Evolutionary conservation across 2,888 invertebrate species (phyloP), one percentile per base, ranked within the genome.

Genomic region (Drymonia ruficornis): DNA sequence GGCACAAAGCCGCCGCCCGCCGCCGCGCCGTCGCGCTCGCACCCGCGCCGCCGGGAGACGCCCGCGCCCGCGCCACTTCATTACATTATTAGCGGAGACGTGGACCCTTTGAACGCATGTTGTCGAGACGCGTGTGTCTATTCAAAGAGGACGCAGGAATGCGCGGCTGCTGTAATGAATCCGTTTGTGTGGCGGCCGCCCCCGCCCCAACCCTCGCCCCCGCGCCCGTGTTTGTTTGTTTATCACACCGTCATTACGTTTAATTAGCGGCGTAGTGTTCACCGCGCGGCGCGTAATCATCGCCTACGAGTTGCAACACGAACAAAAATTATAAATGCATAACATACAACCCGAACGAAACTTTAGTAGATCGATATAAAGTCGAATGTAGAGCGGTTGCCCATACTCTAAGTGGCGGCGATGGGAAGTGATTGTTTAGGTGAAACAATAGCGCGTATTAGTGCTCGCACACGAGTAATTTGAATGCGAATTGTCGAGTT

Each of bases 241-340:
- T 78, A 75, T 76, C 74, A 76, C 69, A 69, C 56, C 72, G 83
- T 86, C 86, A 86, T 81, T 71, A 67, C 66, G 61, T 79, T 79
- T 87, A 84, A 86, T 86, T 81, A 86, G 81, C 58, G 62, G 62
- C 47, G 34, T 34, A 16, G 62, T 53, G 53, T 59, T 57, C 61
- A 64, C 53, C 52, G 56, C 63, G 54, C 64, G 51, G 55, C 56
- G 50, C 63, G 65, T 57, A 61, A 64, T 63, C 61, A 69, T 58
- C 56, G 49, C 53, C 18, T 45, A 38, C 49, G 48, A 55, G 16
- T 19, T 43, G 52, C 42, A 42, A 38, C 23, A 29, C 15, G 19
- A 49, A 53, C 52, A 40, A 47, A 43, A n/a, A 50, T 43, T 19
- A 13, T 6, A 12, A 31, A 16, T 19, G 38, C 44, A 12, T 28